Conservation (phyloP, 2,113 vertebrate species). For the Sebastes schlegelii region DNA sequence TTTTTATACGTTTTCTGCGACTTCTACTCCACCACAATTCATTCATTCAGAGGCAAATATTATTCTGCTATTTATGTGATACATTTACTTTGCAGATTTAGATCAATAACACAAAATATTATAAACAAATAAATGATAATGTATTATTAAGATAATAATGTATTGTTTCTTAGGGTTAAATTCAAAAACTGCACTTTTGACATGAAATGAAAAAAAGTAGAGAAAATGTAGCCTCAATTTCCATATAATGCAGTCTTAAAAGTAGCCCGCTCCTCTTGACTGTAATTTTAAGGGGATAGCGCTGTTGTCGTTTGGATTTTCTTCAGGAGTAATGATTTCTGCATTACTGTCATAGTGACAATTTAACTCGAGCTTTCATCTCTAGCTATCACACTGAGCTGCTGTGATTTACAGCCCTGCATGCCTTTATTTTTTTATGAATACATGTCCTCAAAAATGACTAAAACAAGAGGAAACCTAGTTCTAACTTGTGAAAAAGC, state of each 20-base stretch:
- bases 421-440: conserved; percentile 6
- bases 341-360: conserved; percentile 7
- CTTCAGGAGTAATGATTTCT: not conserved
- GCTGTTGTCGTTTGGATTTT: not conserved
- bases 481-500: not conserved
- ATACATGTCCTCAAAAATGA: not conserved
- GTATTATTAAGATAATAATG: not conserved
- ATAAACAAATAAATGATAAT: not conserved
- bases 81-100: not conserved
- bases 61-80: not conserved
- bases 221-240: not conserved
- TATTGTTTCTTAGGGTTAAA: not conserved
- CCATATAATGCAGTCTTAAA: not conserved
- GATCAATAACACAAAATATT: not conserved
- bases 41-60: not conserved
- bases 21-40: not conserved
- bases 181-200: not conserved
- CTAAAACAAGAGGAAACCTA: not conserved
- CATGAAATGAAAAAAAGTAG: not conserved
- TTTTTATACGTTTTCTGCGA: too few species aligned
- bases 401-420: not conserved
- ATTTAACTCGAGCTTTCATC: not conserved
- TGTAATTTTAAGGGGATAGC: not conserved
- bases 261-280: not conserved
- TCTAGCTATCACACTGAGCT: not conserved